Evolutionary conservation across 2,888 invertebrate species (phyloP), one percentile per base, ranked within the genome.

Genomic region (Neelides folsomi): DNA sequence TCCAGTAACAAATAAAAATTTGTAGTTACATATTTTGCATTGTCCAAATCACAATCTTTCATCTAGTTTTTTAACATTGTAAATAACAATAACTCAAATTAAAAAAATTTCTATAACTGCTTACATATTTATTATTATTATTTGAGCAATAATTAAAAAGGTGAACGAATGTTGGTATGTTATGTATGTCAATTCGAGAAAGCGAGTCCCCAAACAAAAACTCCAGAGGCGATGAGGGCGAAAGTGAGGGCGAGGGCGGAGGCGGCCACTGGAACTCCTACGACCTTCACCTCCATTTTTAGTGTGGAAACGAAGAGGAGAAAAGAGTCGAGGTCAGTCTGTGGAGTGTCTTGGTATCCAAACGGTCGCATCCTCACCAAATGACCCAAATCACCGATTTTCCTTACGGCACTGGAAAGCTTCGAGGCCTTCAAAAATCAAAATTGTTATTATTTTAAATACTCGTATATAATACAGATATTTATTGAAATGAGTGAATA

Each of bases 341-440:
- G 78, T 0, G 85, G 76, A 8, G 84, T 83, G 65, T 81, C 80
- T 68, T 84, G 83, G 71, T 86, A 85, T 2, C 84, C 80, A 68
- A 83, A 86, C 0, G 86, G 86, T 1, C 85, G 76, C 12, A 81
- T 79, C 49, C 85, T 76, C 47, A 86, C 76, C 70, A 84, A 83
- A 69, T 86, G 86, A 0, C 87, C 87, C 50, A 82, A 79, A 15
- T 76, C 76, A 68, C 80, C 80, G n/a, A 84, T 77, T 60, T 76
- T 76, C 18, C 78, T 76, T 65, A 86, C 86, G 39, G 82, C 80
- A 9, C 77, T 77, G 0, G 85, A 80, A 55, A 87, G 73, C 49
- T 83, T 76, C 1, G 86, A 82, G 15, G 86, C 86, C 80, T 85
- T 70, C 44, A 74, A 74, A 61, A 65, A 56, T 8, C 37, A 42